Evolutionary conservation across 2,888 invertebrate genomes (phyloP).

Genomic region (Adelognathus sp.): DNA sequence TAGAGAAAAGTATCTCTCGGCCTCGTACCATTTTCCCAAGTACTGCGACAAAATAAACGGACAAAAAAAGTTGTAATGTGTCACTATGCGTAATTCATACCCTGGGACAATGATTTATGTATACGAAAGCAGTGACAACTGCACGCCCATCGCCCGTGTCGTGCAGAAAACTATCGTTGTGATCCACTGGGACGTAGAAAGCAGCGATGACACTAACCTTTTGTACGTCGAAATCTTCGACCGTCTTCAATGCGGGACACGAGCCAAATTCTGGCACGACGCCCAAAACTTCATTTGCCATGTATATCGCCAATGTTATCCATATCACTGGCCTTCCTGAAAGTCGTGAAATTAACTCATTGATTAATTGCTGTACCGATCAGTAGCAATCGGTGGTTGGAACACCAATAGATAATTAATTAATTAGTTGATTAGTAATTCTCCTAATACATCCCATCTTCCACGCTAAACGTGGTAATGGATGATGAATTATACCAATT

Average conservation of each 20-base stretch:
- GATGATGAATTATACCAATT: too few species aligned
- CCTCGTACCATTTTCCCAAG: slow-evolving; percentile 90
- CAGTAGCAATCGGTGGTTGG: too few species aligned
- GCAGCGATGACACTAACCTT: slow-evolving; percentile 81
- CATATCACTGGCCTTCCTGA: slow-evolving; percentile 63
- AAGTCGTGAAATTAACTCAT: background rate
- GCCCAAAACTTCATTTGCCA: slow-evolving; percentile 71
- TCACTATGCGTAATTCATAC: slow-evolving; percentile 9
- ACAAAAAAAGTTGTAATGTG: background rate
- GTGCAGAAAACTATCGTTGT: background rate
- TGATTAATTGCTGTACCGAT: background rate
- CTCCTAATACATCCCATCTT: too few species aligned
- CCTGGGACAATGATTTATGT: background rate
- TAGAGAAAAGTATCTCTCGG: slow-evolving; percentile 88
- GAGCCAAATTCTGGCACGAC: slow-evolving; percentile 86
- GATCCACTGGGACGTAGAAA: background rate
- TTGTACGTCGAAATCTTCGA: slow-evolving; percentile 84
- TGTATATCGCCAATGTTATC: slow-evolving; percentile 63
- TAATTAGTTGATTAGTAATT: too few species aligned
- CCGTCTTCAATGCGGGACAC: slow-evolving; percentile 85
- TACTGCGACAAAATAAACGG: slow-evolving; percentile 85
- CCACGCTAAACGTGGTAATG: too few species aligned
- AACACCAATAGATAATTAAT: too few species aligned
- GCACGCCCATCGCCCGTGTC: background rate
- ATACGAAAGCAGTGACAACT: background rate